phyloP scores from a whole-genome alignment of 2,888 invertebrate genomes.

The Hypercompe scribonia region DNA sequence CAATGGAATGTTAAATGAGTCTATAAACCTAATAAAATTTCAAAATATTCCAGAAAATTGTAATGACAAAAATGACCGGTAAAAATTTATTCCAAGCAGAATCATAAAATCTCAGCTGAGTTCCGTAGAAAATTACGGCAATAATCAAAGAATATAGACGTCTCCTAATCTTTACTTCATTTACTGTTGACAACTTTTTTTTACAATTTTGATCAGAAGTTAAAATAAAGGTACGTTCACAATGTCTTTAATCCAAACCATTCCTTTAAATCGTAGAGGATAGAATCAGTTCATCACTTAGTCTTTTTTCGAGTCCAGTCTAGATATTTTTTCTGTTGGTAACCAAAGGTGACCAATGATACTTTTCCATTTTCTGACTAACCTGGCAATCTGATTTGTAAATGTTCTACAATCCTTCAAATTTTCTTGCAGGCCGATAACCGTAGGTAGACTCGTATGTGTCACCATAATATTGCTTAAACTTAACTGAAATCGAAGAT shows the following conservation, averaged over 20 bases:
- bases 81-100: slow-evolving; percentile 56
- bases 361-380: neutral
- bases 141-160: neutral
- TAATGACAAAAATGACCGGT: slow-evolving; percentile 78
- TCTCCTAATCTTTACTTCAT: neutral
- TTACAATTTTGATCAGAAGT: too few relatives aligned
- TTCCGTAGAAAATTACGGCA: neutral
- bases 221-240: too few relatives aligned
- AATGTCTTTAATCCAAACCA: too few relatives aligned
- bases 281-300: too few relatives aligned
- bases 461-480: neutral
- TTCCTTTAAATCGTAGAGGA: too few relatives aligned
- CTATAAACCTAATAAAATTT: slow-evolving; percentile 77
- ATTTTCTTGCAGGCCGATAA: neutral
- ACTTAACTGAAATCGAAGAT: neutral
- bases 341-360: neutral
- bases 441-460: neutral
- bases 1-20: slow-evolving; percentile 54
- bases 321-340: neutral
- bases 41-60: slow-evolving; percentile 75
- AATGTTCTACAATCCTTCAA: neutral
- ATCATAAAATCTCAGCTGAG: neutral
- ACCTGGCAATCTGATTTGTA: neutral
- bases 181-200: neutral
- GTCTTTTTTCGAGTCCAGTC: neutral